A percentile compares a stretch with the other conserved stretches of the same genome.
Conservation (phyloP, 2,888 invertebrate species). For the Drosophila barbarae region DNA sequence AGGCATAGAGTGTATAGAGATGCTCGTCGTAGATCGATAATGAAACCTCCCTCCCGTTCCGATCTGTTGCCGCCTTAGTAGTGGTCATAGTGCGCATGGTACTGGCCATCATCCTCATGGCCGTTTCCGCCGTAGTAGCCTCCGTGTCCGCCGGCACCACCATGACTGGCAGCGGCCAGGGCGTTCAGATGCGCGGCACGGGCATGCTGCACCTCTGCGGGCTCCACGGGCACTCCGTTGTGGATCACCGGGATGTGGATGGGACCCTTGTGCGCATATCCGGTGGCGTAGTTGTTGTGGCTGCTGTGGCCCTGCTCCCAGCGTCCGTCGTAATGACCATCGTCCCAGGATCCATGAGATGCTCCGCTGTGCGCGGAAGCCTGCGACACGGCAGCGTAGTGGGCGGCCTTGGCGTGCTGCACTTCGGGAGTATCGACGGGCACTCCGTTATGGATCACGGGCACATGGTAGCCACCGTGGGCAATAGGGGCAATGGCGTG, state of each 20-base stretch:
- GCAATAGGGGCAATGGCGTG: slow-evolving; percentile 63
- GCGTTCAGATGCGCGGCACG: slow-evolving; percentile 79
- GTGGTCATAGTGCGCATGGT: slow-evolving; percentile 68
- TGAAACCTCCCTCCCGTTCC: slow-evolving; percentile 25
- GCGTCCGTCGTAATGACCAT: slow-evolving; percentile 67
- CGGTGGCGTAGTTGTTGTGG: slow-evolving; percentile 62
- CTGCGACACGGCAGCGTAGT: slow-evolving; percentile 78
- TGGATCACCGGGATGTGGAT: slow-evolving; percentile 80
- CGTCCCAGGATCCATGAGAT: slow-evolving; percentile 66
- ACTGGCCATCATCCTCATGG: slow-evolving; percentile 75
- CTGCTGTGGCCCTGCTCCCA: slow-evolving; percentile 67
- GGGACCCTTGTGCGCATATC: slow-evolving; percentile 77
- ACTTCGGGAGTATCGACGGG: slow-evolving; percentile 81
- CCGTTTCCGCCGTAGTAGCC: slow-evolving; percentile 67
- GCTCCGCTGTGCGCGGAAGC: slow-evolving; percentile 65
- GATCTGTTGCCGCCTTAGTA: slow-evolving; percentile 48
- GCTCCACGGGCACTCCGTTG: slow-evolving; percentile 81
- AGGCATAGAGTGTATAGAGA: slow-evolving; percentile 39
- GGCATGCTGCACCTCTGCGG: slow-evolving; percentile 81
- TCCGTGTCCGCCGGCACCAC: slow-evolving; percentile 47
- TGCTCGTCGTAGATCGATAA: slow-evolving; percentile 47
- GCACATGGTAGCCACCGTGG: slow-evolving; percentile 77
- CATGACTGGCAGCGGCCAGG: slow-evolving; percentile 77
- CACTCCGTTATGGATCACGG: slow-evolving; percentile 80
- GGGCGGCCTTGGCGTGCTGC: slow-evolving; percentile 79